Conservation (phyloP, 2,113 vertebrate species). For the Lonchura striata region DNA sequence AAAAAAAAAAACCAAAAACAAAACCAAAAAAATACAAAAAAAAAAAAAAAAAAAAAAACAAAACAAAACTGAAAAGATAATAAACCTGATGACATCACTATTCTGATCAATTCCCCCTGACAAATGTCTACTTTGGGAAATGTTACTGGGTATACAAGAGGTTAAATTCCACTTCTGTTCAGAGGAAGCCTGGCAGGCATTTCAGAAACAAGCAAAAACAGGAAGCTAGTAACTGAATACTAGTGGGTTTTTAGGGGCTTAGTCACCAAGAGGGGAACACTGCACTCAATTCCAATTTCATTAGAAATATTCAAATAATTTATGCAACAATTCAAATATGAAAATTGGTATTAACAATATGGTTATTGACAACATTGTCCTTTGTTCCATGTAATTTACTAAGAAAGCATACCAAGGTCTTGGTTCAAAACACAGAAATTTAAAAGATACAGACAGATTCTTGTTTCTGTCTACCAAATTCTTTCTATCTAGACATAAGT, state of each 20-base stretch:
- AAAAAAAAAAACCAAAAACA: background rate
- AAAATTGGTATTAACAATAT: background rate
- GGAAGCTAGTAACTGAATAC: background rate
- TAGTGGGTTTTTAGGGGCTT: background rate
- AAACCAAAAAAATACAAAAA: background rate
- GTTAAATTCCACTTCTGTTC: conserved; percentile 14
- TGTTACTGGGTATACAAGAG: background rate
- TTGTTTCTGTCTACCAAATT: background rate
- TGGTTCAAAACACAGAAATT: background rate
- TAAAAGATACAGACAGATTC: background rate
- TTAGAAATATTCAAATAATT: background rate
- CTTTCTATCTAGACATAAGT: background rate
- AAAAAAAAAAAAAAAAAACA: background rate
- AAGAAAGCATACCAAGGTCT: background rate
- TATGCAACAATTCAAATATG: background rate
- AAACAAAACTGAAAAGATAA: background rate
- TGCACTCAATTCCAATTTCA: background rate
- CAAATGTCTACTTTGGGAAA: background rate
- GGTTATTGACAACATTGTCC: background rate
- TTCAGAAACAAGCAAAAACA: conserved; percentile 24
- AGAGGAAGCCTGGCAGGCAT: background rate
- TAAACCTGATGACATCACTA: background rate
- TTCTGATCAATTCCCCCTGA: background rate
- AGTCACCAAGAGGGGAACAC: background rate
- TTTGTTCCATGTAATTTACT: background rate